phyloP scores from a whole-genome alignment of 2,888 invertebrate species.

The Mantis religiosa region DNA sequence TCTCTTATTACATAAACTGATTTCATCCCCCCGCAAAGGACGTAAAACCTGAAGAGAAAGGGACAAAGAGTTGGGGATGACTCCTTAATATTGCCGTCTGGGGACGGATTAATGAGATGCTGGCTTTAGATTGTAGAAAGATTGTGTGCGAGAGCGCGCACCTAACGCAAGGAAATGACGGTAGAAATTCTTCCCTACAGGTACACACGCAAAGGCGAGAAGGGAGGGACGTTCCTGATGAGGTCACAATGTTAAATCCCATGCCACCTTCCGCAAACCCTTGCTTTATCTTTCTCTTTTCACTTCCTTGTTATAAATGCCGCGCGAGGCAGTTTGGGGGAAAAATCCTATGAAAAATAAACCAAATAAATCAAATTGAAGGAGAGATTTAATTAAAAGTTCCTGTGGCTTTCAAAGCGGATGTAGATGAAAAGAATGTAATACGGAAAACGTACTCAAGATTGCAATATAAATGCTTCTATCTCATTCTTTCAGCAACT shows the following conservation, averaged over 20 bases:
- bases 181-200: not conserved
- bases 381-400: not conserved
- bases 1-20: not conserved
- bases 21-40: not conserved
- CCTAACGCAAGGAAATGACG: not conserved
- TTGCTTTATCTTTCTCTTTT: not conserved
- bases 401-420: not conserved
- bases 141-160: not conserved
- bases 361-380: not conserved
- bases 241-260: not conserved
- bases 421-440: not conserved
- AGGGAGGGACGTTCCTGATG: not conserved
- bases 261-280: not conserved
- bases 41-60: not conserved
- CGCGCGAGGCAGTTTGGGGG: not conserved
- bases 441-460: not conserved
- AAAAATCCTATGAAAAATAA: not conserved
- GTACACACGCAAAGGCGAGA: not conserved
- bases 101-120: not conserved
- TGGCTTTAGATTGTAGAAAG: not conserved
- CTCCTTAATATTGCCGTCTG: not conserved
- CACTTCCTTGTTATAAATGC: not conserved
- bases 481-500: not conserved
- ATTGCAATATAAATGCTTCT: not conserved
- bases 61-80: not conserved